Conservation (phyloP, 1,140 invertebrate genomes). For the Trypoxylus dichotomus region DNA sequence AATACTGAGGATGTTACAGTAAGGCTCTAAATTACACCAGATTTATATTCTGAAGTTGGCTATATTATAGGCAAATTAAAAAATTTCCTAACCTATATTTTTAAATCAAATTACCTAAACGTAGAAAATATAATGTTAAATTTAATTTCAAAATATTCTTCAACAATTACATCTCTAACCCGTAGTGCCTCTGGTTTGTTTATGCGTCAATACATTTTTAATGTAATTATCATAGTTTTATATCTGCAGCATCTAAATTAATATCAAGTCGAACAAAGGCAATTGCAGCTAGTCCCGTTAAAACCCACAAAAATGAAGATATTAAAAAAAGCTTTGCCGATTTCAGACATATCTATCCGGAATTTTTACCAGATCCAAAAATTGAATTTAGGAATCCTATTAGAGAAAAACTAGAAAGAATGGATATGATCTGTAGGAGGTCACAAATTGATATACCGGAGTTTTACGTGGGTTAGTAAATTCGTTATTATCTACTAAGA, state of each 20-base stretch:
- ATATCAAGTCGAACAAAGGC: neutral
- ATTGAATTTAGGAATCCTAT: conserved; percentile 76
- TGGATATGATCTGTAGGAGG: conserved; percentile 90
- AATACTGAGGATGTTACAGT: no score
- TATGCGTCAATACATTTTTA: neutral
- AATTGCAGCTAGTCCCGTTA: neutral
- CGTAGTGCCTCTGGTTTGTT: neutral
- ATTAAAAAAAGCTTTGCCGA: conserved; percentile 48
- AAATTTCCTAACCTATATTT: no score
- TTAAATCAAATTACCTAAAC: no score
- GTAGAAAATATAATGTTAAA: neutral
- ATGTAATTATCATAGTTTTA: neutral
- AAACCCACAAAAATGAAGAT: conserved; percentile 13
- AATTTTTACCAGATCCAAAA: conserved; percentile 91
- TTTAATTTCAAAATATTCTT: neutral
- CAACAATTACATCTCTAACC: neutral
- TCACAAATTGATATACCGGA: conserved; percentile 87
- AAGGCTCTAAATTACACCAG: no score
- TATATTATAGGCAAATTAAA: no score
- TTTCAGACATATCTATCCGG: conserved; percentile 83
- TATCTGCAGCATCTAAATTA: neutral
- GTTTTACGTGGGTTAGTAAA: conserved; percentile 89
- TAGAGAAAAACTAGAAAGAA: conserved; percentile 85
- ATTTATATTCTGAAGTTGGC: no score
- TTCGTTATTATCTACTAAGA: neutral